These are phyloP conservation scores for Cryptocephalus moraei DNA, from an alignment of 2,888 invertebrate species.

Conservation along the genomic window DNA sequence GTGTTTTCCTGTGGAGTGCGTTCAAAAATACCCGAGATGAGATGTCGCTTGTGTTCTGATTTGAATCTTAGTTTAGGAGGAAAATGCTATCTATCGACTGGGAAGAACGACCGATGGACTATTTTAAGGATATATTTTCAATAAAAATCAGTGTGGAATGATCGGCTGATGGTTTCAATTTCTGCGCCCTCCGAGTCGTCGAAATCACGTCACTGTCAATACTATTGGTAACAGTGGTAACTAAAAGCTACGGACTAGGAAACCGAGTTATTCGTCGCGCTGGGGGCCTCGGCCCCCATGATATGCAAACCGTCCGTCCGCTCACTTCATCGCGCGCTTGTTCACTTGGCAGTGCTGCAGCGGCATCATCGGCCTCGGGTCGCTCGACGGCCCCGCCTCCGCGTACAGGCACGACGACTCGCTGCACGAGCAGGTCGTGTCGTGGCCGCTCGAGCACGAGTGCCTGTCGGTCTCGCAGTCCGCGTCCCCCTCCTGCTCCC, in stretches of 20 bases:
- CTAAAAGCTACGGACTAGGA: slow-evolving; percentile 22
- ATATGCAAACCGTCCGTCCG: slow-evolving; percentile 15
- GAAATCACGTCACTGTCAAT: no score
- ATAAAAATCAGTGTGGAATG: no score
- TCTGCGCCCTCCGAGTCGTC: no score
- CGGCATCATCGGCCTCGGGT: slow-evolving; percentile 18
- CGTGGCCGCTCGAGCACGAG: slow-evolving; percentile 42
- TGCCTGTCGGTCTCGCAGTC: slow-evolving; percentile 42
- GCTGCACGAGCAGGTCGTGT: slow-evolving; percentile 53
- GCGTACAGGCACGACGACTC: slow-evolving; percentile 54
- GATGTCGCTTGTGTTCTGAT: no score
- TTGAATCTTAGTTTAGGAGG: no score
- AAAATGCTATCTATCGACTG: no score
- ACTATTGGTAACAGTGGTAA: slow-evolving; percentile 11
- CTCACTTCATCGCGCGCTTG: slow-evolving; percentile 19
- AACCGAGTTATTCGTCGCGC: slow-evolving; percentile 8
- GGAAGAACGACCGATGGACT: no score
- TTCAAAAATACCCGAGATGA: no score
- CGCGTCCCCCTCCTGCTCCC: slow-evolving; percentile 34
- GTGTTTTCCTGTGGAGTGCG: no score
- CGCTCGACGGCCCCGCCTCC: slow-evolving; percentile 41
- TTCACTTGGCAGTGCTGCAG: slow-evolving; percentile 20
- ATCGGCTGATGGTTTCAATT: no score
- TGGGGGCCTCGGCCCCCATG: slow-evolving; percentile 4
- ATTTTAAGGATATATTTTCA: no score